Conservation (phyloP, 2,113 vertebrate species). For the Lynx canadensis region DNA sequence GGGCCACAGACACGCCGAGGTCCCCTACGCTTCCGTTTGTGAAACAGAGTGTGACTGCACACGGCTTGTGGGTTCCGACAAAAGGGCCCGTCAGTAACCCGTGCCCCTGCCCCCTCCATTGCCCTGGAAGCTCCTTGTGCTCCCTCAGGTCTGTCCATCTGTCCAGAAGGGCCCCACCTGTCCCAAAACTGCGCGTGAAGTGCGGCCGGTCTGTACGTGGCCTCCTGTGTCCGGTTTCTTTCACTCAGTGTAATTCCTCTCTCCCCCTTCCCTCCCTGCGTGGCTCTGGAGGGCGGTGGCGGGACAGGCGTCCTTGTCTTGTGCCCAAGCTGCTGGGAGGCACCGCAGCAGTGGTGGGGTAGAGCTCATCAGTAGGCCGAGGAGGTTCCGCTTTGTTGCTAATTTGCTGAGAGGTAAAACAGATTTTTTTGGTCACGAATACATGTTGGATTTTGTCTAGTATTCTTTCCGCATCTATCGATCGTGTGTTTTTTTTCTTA, state of each 20-base stretch:
- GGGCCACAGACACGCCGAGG: not conserved
- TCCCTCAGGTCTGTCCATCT: not conserved
- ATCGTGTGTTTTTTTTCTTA: not conserved
- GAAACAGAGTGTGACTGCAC: not conserved
- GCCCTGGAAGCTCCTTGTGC: not conserved
- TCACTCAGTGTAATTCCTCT: not conserved
- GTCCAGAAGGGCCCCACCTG: not conserved
- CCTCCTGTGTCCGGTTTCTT: not conserved
- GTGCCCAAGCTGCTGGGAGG: not conserved
- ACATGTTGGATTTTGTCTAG: not conserved
- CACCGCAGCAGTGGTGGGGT: not conserved
- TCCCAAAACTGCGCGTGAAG: not conserved
- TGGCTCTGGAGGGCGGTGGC: accelerated
- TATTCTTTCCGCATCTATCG: not conserved
- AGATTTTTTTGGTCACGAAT: accelerated
- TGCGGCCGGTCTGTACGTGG: not conserved
- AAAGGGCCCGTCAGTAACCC: not conserved
- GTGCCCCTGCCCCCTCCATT: accelerated
- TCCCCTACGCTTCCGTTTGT: not conserved
- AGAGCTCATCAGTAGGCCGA: no score
- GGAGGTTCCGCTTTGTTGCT: no score
- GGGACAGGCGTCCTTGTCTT: not conserved
- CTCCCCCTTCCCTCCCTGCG: not conserved
- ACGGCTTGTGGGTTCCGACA: not conserved
- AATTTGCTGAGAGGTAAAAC: not conserved